A percentile compares a stretch with the other conserved stretches of the same genome.
Evolutionary conservation across 2,113 vertebrate species (phyloP).

Genomic region (Oreotrochilus melanogaster): DNA sequence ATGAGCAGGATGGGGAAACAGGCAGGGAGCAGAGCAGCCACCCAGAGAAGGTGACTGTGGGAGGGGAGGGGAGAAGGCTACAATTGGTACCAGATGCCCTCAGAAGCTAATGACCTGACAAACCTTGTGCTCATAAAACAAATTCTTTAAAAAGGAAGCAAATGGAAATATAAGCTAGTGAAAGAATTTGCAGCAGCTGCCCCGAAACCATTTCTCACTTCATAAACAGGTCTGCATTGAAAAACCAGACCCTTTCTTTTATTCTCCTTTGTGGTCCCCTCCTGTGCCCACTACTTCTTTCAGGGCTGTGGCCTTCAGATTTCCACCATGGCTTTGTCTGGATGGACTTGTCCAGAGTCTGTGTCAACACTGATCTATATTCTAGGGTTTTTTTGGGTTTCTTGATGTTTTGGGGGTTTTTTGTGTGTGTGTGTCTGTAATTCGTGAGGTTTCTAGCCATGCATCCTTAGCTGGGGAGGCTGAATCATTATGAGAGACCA

Average conservation of each 20-base stretch:
- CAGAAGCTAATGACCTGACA: slow-evolving; percentile 81
- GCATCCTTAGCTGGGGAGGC: slow-evolving; percentile 20
- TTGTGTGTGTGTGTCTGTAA: not conserved
- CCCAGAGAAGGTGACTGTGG: not conserved
- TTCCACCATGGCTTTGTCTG: not conserved
- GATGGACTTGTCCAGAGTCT: not conserved
- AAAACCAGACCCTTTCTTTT: slow-evolving; percentile 63
- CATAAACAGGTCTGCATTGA: slow-evolving; percentile 82
- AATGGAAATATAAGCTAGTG: slow-evolving; percentile 84
- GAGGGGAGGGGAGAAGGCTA: slow-evolving; percentile 37
- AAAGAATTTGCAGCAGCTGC: slow-evolving; percentile 81
- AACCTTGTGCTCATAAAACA: slow-evolving; percentile 77
- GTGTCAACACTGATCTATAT: not conserved
- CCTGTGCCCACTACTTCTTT: slow-evolving; percentile 39
- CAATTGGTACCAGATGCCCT: slow-evolving; percentile 81
- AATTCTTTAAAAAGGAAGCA: slow-evolving; percentile 82
- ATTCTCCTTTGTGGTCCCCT: slow-evolving; percentile 61
- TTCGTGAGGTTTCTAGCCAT: slow-evolving; percentile 3
- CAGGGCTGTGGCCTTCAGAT: not conserved
- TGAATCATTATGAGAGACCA: not conserved
- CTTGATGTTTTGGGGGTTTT: no score
- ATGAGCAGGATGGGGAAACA: not conserved
- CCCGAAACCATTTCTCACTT: slow-evolving; percentile 83
- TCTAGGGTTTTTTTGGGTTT: no score
- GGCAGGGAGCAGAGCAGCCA: not conserved